These are phyloP conservation scores for Stenchaetothrips biformis DNA, from an alignment of 2,888 invertebrate species.

Conservation along the genomic window DNA sequence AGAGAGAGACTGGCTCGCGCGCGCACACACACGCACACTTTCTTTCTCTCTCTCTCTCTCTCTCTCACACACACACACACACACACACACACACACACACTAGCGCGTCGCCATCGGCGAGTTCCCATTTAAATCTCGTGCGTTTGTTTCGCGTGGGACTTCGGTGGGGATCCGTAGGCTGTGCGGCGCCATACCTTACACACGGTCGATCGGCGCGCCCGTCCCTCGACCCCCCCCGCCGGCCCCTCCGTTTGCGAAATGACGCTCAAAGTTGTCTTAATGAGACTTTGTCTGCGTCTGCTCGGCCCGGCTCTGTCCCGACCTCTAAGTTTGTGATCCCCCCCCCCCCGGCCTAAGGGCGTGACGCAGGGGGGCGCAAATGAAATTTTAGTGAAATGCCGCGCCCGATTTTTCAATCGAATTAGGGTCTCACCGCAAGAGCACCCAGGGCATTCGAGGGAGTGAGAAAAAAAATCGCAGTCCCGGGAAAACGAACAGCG, in stretches of 20 bases:
- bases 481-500: too few species aligned
- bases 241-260: background rate
- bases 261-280: conserved; percentile 18
- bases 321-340: background rate
- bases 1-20: too few species aligned
- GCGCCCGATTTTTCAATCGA: too few species aligned
- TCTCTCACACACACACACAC: too few species aligned
- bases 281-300: conserved; percentile 3
- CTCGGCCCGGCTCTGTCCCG: background rate
- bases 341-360: background rate
- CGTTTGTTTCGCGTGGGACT: too few species aligned
- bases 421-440: background rate
- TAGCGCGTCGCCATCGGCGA: too few species aligned
- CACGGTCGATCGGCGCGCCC: background rate
- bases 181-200: too few species aligned
- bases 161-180: too few species aligned
- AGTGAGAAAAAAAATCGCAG: too few species aligned
- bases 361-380: background rate
- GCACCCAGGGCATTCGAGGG: background rate
- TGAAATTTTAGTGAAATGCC: background rate
- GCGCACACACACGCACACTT: too few species aligned
- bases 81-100: too few species aligned
- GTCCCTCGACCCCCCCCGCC: background rate
- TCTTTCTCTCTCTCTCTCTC: too few species aligned
- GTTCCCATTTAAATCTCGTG: background rate